A percentile compares a stretch with the other conserved stretches of the same genome.
Conservation (phyloP, 2,797 vertebrate species). For the Pristis pectinata region DNA sequence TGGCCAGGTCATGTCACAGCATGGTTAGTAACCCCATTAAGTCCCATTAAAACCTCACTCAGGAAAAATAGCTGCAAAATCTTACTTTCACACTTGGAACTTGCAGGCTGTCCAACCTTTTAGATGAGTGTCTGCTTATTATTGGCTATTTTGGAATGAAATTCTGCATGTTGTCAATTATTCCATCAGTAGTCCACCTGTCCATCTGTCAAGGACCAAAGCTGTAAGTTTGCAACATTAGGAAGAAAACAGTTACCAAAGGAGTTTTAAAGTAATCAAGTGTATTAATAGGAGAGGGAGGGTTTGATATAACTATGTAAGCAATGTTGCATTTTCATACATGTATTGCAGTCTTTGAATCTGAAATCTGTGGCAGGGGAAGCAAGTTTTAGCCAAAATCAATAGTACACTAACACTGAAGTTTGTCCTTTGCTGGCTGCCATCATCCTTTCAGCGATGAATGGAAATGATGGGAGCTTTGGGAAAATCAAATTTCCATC, state of each 20-base stretch:
- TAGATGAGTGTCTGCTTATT: background rate
- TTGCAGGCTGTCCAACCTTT: background rate
- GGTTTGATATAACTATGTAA: background rate
- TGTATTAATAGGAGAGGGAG: background rate
- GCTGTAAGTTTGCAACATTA: background rate
- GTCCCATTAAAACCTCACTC: background rate
- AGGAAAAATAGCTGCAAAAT: background rate
- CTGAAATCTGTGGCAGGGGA: background rate
- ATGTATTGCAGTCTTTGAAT: background rate
- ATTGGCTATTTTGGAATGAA: background rate
- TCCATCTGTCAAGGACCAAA: background rate
- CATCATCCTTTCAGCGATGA: background rate
- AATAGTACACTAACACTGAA: background rate
- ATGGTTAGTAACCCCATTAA: background rate
- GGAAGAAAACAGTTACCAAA: background rate
- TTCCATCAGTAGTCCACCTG: background rate
- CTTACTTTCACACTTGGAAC: background rate
- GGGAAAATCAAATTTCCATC: constrained; percentile 30
- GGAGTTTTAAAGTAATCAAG: background rate
- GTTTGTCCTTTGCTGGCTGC: background rate
- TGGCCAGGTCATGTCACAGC: background rate
- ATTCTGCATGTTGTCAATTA: background rate
- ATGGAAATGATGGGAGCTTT: constrained; percentile 16
- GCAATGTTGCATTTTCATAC: background rate
- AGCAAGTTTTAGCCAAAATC: background rate